Percentiles rank a stretch among this genome's conserved stretches.
Conservation (phyloP, 2,888 invertebrate genomes). For the Molanna angustata region DNA sequence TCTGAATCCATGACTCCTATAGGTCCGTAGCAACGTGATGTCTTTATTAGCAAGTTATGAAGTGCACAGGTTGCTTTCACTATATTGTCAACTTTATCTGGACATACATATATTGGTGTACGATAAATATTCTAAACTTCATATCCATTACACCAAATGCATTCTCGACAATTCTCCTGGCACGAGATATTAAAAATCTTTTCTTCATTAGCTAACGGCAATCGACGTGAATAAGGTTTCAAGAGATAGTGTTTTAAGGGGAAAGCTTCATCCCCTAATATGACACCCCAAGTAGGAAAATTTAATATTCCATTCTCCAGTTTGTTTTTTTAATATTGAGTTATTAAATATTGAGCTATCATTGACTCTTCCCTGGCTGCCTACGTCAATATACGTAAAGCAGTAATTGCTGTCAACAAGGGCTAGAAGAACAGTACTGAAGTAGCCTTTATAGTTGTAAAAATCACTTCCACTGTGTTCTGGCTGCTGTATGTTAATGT, state of each 20-base stretch:
- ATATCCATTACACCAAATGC: conserved; percentile 29
- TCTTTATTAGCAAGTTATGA: conserved; percentile 34
- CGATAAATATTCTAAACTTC: conserved; percentile 25
- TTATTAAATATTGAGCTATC: conserved; percentile 1
- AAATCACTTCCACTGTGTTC: conserved; percentile 25
- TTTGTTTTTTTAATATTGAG: background rate
- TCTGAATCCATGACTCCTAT: conserved; percentile 15
- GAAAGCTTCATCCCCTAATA: conserved; percentile 8
- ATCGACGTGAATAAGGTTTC: conserved; percentile 24
- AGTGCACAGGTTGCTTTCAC: conserved; percentile 33
- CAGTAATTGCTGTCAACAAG: conserved; percentile 33
- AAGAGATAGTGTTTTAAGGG: conserved; percentile 26
- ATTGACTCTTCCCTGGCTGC: conserved; percentile 29
- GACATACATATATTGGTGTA: conserved; percentile 23
- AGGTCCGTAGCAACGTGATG: conserved; percentile 20
- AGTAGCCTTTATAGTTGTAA: conserved; percentile 32
- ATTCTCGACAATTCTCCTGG: conserved; percentile 30
- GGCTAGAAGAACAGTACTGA: conserved; percentile 35
- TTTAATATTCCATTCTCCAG: conserved; percentile 4
- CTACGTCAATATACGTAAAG: conserved; percentile 32
- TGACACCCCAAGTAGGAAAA: conserved; percentile 1
- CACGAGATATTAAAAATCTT: conserved; percentile 26
- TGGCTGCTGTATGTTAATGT: conserved; percentile 33
- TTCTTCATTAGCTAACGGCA: background rate
- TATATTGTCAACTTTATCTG: conserved; percentile 32